Evolutionary conservation across 2,888 invertebrate genomes (phyloP).

Genomic region (Calephelis perditalis): DNA sequence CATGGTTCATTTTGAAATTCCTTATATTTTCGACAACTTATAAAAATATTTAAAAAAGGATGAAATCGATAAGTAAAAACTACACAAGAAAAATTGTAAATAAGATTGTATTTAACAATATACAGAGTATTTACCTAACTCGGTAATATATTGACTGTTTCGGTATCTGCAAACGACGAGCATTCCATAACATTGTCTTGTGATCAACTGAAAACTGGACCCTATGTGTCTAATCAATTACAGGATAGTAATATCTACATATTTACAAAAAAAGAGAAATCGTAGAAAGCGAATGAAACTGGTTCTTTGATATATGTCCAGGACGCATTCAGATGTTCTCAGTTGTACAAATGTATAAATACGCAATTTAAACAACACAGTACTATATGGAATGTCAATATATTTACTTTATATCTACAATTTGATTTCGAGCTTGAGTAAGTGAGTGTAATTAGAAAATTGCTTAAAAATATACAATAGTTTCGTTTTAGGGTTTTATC

Average conservation of each 20-base stretch:
- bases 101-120: conserved; percentile 13
- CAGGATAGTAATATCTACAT: conserved; percentile 9
- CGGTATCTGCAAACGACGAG: conserved; percentile 6
- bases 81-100: conserved; percentile 10
- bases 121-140: conserved; percentile 8
- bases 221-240: not conserved
- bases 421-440: conserved; percentile 65
- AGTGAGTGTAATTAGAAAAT: conserved; percentile 64
- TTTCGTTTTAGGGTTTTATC: conserved; percentile 43
- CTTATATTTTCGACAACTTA: too few relatives aligned
- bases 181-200: conserved; percentile 10
- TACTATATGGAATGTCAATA: conserved; percentile 77
- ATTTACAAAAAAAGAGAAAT: conserved; percentile 4
- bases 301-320: conserved; percentile 21
- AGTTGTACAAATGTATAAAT: conserved; percentile 27
- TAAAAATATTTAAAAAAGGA: not conserved
- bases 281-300: not conserved
- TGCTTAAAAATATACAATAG: conserved; percentile 69
- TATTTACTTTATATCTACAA: conserved; percentile 76
- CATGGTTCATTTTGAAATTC: too few relatives aligned
- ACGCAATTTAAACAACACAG: conserved; percentile 68
- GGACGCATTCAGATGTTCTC: conserved; percentile 23
- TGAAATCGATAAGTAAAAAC: conserved; percentile 6
- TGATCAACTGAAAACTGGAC: conserved; percentile 6
- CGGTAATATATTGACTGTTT: conserved; percentile 11